Evolutionary conservation across 2,113 vertebrate species (phyloP).

Genomic region (Rhynchopsitta pachyrhyncha): DNA sequence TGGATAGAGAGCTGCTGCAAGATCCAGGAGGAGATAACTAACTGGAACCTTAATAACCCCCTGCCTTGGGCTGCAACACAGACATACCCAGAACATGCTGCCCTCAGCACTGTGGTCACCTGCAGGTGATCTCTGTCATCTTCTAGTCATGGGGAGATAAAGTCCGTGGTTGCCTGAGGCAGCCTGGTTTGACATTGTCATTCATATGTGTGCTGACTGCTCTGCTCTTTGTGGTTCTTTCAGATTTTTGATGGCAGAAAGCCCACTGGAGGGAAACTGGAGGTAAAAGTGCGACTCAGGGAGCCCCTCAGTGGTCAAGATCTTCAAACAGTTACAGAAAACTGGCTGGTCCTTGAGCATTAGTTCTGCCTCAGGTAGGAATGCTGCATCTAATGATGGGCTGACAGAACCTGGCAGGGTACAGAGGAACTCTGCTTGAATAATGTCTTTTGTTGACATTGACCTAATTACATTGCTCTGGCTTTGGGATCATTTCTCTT

Average conservation of each 20-base stretch:
- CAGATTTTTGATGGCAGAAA: conserved; percentile 95
- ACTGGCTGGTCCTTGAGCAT: conserved; percentile 90
- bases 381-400: rapidly evolving
- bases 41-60: background rate
- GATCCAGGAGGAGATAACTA: background rate
- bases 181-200: rapidly evolving
- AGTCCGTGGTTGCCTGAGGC: background rate
- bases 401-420: background rate
- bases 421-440: background rate
- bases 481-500: background rate
- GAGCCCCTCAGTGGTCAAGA: conserved; percentile 93
- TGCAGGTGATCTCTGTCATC: background rate
- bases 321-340: conserved; percentile 84
- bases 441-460: background rate
- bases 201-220: background rate
- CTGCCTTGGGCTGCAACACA: background rate
- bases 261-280: conserved; percentile 90
- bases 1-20: background rate
- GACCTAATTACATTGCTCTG: background rate
- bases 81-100: rapidly evolving
- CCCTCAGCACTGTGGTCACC: background rate
- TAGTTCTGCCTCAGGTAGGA: conserved; percentile 49
- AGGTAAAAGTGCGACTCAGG: conserved; percentile 89
- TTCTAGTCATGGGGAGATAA: rapidly evolving
- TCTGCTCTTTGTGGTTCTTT: background rate